phyloP scores from a whole-genome alignment of 2,888 invertebrate species.

The Tenthredo notha region DNA sequence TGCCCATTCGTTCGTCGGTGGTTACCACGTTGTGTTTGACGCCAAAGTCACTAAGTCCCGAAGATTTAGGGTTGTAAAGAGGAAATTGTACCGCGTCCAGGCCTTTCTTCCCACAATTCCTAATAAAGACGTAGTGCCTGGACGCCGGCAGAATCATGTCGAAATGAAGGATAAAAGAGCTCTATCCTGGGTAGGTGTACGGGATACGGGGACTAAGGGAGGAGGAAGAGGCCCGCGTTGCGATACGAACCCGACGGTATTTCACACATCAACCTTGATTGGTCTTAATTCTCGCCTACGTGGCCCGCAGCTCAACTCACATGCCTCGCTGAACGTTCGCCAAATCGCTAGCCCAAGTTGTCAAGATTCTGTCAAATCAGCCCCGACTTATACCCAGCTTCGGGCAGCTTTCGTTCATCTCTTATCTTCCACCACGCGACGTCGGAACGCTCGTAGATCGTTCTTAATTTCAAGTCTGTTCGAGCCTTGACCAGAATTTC shows the following conservation, averaged over 20 bases:
- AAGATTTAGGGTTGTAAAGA: slow-evolving; percentile 52
- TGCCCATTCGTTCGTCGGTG: not conserved
- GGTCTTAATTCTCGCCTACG: slow-evolving; percentile 71
- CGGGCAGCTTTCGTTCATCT: not conserved
- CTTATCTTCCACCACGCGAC: not conserved
- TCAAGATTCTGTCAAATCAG: slow-evolving; percentile 61
- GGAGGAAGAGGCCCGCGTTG: slow-evolving; percentile 56
- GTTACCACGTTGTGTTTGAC: slow-evolving; percentile 5
- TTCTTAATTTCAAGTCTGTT: slow-evolving; percentile 38
- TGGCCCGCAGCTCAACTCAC: slow-evolving; percentile 63
- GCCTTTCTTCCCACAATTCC: slow-evolving; percentile 58
- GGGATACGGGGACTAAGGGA: not conserved
- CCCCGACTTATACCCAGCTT: slow-evolving; percentile 54
- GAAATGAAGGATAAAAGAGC: slow-evolving; percentile 51
- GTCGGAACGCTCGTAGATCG: not conserved
- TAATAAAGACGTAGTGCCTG: slow-evolving; percentile 68
- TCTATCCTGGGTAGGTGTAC: not conserved
- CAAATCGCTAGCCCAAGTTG: slow-evolving; percentile 40
- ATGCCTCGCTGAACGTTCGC: not conserved
- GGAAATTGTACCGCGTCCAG: slow-evolving; percentile 42
- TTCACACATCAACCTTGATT: slow-evolving; percentile 70
- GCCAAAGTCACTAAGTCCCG: slow-evolving; percentile 29
- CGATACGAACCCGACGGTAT: slow-evolving; percentile 63
- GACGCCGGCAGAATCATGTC: slow-evolving; percentile 65
- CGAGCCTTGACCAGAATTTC: not conserved